A percentile compares a stretch with the other conserved stretches of the same genome.
Evolutionary conservation across 2,888 invertebrate genomes (phyloP).

Genomic region (Caenorhabditis japonica): DNA sequence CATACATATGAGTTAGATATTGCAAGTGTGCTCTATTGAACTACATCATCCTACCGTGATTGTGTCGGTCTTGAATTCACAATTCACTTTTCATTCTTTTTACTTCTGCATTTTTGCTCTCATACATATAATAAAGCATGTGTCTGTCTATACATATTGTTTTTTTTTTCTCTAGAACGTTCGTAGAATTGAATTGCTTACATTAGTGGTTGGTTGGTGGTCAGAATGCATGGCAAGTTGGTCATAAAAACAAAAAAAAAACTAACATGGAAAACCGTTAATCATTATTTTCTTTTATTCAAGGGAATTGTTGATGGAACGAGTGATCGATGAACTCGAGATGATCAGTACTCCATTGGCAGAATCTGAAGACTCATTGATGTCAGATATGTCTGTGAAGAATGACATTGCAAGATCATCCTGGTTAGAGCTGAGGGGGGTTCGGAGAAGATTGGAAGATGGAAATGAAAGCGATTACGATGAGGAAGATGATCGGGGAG

Average conservation of each 20-base stretch:
- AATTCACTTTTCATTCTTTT: neutral
- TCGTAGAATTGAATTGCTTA: neutral
- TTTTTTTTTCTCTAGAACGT: conserved; percentile 18
- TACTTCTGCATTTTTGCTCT: conserved; percentile 9
- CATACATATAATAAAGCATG: conserved; percentile 18
- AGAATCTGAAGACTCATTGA: conserved; percentile 58
- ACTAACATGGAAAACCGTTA: too few relatives aligned
- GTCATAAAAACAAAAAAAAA: too few relatives aligned
- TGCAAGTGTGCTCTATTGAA: conserved; percentile 15
- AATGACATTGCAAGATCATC: conserved; percentile 49
- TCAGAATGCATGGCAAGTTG: too few relatives aligned
- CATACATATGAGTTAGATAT: conserved; percentile 8
- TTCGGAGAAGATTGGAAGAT: conserved; percentile 26
- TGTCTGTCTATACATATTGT: conserved; percentile 4
- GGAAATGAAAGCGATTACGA: conserved; percentile 36
- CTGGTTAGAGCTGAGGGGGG: conserved; percentile 31
- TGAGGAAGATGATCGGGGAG: conserved; percentile 8
- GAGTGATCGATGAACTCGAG: conserved; percentile 53
- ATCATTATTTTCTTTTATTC: too few relatives aligned
- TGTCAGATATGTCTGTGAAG: conserved; percentile 53
- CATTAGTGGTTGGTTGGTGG: conserved; percentile 22
- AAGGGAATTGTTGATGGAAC: conserved; percentile 43
- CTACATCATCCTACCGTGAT: conserved; percentile 20
- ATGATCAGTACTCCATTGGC: conserved; percentile 57
- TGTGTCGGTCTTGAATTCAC: conserved; percentile 29